These are phyloP conservation scores for Syngnathus acus DNA, from an alignment of 2,797 vertebrate genomes.

Conservation along the genomic window DNA sequence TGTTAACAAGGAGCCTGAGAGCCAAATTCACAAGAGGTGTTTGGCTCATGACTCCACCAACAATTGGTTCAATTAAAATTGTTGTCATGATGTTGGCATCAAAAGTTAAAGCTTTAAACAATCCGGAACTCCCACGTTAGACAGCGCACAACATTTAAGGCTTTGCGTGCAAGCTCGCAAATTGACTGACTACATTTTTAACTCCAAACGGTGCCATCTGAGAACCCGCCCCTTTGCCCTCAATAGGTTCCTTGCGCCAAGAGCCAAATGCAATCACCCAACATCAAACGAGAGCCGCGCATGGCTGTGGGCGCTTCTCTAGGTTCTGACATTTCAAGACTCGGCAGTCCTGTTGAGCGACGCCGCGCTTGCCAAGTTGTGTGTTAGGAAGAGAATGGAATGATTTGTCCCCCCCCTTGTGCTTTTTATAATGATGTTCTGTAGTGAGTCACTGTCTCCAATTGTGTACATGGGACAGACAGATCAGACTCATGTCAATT, in stretches of 20 bases:
- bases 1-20: no score
- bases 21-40: not conserved
- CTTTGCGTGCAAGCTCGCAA: not conserved
- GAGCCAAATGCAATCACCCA: constrained; percentile 21
- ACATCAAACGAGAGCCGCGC: constrained; percentile 33
- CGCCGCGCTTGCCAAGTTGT: constrained; percentile 5
- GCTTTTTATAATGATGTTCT: constrained; percentile 8
- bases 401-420: constrained; percentile 1
- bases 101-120: not conserved
- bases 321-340: constrained; percentile 20
- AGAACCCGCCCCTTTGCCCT: not conserved
- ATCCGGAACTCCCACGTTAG: no score
- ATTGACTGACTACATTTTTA: not conserved
- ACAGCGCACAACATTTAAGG: not conserved
- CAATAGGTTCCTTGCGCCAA: constrained; percentile 11
- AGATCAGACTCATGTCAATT: no score
- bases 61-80: not conserved
- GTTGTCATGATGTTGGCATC: not conserved
- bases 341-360: constrained; percentile 25
- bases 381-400: constrained; percentile 6
- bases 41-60: not conserved
- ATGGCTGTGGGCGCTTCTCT: constrained; percentile 19
- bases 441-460: constrained; percentile 3
- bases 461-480: constrained; percentile 4
- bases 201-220: not conserved